Base-by-base conservation (phyloP, 2,113 vertebrate species). In the Catagonus wagneri region DNA sequence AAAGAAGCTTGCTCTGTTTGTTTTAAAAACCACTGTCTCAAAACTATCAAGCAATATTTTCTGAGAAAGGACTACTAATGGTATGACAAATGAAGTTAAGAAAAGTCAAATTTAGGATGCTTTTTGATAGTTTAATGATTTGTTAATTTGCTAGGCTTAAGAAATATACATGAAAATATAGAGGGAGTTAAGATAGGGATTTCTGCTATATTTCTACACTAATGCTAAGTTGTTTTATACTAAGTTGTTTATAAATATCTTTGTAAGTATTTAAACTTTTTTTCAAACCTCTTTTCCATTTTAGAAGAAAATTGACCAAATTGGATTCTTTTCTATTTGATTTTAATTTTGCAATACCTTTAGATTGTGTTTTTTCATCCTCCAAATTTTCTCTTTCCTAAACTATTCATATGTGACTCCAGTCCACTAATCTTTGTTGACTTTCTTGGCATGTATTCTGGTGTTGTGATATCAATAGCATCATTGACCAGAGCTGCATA, bases 331-430 rank as follows among this genome's bases (percentile, higher is more conserved):
- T 29, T 93, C 50, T 89, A 12, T 93, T 95, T 94, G 32, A 84
- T 95, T 93, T 88, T 81, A 92, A 76, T 90, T 88, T 96, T 91
- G 36, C 66, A 89, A 91, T 96, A 75, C 68, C 90, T 96, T 84
- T 76, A 84, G 75, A 81, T 69, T 96, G 16, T 90, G 23, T 71
- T 87, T 66, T 95, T 86, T 83, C 25, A 94, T 97, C 44, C 96
- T 83, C 58, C 32, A 58, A 29, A 90, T 87, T 61, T 80, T 68
- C 52, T 93, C 12, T 93, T 87, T 74, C 44, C 32, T 97, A 50
- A 87, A 81, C 23, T 90, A 25, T 87, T 58, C 27, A 56, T 84
- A 65, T 66, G 14, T 94, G 44, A 93, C 71, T 74, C 36, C 27
- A 76, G 29, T 78, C 74, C 34, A 85, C 15, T 79, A 58, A 27